phyloP scores from a whole-genome alignment of 2,113 vertebrate species.

The Heterocephalus glaber region DNA sequence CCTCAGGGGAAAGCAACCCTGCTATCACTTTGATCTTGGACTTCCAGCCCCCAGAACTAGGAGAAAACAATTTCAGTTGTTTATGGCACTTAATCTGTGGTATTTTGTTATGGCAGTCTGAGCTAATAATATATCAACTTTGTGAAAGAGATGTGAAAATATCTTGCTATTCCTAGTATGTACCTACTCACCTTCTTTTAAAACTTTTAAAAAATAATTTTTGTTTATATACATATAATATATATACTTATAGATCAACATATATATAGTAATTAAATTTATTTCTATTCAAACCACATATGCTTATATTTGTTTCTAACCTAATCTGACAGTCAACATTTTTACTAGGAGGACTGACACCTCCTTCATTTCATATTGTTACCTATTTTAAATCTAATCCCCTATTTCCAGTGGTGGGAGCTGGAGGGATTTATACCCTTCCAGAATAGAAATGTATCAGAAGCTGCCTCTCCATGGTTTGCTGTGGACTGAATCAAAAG shows the following conservation, averaged over 20 bases:
- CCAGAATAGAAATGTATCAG: not conserved
- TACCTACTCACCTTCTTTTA: not conserved
- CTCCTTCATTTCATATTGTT: not conserved
- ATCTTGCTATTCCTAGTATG: not conserved
- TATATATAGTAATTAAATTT: not conserved
- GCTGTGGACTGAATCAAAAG: not conserved
- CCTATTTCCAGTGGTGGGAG: not conserved
- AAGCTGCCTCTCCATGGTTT: not conserved
- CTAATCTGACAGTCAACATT: not conserved
- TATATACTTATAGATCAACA: not conserved
- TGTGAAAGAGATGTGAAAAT: constrained; percentile 14
- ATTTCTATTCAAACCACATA: not conserved
- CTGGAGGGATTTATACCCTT: not conserved
- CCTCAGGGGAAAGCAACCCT: not conserved
- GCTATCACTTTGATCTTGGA: not conserved
- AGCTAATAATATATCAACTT: not conserved
- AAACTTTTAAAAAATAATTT: not conserved
- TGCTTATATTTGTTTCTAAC: not conserved
- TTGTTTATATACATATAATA: not conserved
- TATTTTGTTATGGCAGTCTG: not conserved
- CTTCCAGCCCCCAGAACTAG: not conserved
- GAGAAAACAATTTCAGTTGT: not conserved
- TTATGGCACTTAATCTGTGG: not conserved
- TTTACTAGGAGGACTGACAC: not conserved
- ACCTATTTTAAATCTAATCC: not conserved